Evolutionary conservation across 2,888 invertebrate genomes (phyloP).

Genomic region (Netelia fuscicornis): DNA sequence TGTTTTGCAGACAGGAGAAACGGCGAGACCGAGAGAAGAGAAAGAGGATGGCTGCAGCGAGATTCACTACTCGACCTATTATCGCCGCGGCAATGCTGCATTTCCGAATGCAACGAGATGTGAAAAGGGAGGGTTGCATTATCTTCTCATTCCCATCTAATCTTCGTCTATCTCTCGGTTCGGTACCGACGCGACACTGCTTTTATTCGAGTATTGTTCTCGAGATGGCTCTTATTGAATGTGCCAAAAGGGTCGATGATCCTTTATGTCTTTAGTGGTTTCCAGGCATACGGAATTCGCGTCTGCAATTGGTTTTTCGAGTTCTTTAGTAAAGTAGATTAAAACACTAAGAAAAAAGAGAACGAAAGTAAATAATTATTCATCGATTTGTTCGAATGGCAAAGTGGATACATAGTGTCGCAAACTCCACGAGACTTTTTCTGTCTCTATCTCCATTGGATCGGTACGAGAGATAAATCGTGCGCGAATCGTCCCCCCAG

Average conservation of each 20-base stretch:
- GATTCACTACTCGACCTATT: conserved; percentile 55
- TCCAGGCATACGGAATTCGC: too few species aligned
- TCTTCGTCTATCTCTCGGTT: conserved; percentile 3
- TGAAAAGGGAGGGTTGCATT: conserved; percentile 19
- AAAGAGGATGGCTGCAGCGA: conserved; percentile 13
- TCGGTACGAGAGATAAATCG: conserved; percentile 42
- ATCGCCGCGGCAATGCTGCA: conserved; percentile 50
- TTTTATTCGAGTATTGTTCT: conserved; percentile 15
- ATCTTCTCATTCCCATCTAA: conserved; percentile 31
- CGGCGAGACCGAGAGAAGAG: background rate
- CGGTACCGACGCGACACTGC: conserved; percentile 12
- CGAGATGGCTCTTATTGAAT: background rate
- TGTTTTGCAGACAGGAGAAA: conserved; percentile 17
- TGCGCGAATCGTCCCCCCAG: conserved; percentile 51
- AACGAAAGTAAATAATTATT: background rate
- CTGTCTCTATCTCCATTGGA: background rate
- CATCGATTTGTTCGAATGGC: background rate
- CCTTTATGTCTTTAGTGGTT: background rate
- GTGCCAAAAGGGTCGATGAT: background rate
- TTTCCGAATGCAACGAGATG: conserved; percentile 21
- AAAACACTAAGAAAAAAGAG: background rate
- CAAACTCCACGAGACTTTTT: background rate
- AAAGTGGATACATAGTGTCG: background rate
- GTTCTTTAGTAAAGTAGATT: too few species aligned
- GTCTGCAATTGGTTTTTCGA: too few species aligned